Evolutionary conservation across 2,113 vertebrate species (phyloP).

Genomic region (Cinclus mexicanus): DNA sequence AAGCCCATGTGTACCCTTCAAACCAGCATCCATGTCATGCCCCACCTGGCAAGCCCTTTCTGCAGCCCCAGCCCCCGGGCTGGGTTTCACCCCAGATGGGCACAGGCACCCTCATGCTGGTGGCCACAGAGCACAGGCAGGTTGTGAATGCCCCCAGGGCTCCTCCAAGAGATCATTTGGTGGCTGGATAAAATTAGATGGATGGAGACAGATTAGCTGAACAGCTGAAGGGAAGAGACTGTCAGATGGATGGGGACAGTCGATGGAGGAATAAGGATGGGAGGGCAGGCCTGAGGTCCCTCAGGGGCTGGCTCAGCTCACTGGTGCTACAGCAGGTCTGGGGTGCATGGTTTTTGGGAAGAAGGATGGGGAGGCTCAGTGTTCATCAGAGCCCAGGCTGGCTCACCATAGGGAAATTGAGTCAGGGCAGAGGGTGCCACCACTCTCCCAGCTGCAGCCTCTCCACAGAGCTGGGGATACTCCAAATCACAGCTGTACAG

Average conservation of each 20-base stretch:
- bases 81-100: rapidly evolving
- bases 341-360: background rate
- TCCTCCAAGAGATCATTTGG: slow-evolving; percentile 40
- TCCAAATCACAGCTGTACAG: background rate
- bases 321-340: background rate
- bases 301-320: background rate
- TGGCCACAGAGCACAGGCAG: background rate
- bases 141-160: background rate
- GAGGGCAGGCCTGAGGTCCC: background rate
- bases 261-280: background rate
- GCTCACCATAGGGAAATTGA: background rate
- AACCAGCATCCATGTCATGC: rapidly evolving
- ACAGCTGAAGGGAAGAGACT: slow-evolving; percentile 38
- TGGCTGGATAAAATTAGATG: slow-evolving; percentile 54
- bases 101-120: background rate
- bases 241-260: slow-evolving; percentile 18
- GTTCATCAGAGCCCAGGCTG: background rate
- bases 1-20: background rate
- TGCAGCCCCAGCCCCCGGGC: background rate
- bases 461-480: background rate
- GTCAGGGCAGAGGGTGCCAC: background rate
- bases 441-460: background rate
- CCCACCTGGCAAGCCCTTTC: background rate
- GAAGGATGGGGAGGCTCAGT: background rate
- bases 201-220: slow-evolving; percentile 58